Percentiles rank a stretch among this genome's conserved stretches.
These are phyloP conservation scores for Seriola rivoliana DNA, from an alignment of 2,113 vertebrate genomes.

Conservation along the genomic window DNA sequence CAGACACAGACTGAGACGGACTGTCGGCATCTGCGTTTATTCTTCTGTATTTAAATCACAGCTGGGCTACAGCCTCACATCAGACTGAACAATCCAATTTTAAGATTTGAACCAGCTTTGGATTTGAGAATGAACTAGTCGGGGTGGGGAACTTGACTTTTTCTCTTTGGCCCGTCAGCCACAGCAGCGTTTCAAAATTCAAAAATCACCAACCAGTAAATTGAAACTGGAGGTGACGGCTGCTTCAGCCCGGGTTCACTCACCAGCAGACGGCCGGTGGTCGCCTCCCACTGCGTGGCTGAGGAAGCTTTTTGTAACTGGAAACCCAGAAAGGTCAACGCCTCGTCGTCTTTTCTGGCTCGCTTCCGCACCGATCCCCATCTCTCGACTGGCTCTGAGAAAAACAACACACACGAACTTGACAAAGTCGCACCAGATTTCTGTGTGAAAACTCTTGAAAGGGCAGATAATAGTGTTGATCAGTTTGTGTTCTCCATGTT, in stretches of 20 bases:
- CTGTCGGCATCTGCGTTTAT: conserved; percentile 9
- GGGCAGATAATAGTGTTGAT: conserved; percentile 40
- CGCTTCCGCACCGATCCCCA: neutral
- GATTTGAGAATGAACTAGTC: neutral
- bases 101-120: conserved; percentile 10
- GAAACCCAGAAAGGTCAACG: conserved; percentile 33
- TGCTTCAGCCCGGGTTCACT: neutral
- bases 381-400: conserved; percentile 20
- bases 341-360: neutral
- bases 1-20: conserved; percentile 14
- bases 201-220: neutral
- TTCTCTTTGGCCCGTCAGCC: neutral
- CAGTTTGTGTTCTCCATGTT: conserved; percentile 29
- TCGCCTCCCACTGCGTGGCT: neutral
- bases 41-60: conserved; percentile 67
- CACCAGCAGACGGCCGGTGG: neutral
- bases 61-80: neutral
- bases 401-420: conserved; percentile 44
- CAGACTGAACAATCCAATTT: neutral
- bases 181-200: neutral
- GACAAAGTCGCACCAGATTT: conserved; percentile 29
- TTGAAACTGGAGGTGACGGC: neutral
- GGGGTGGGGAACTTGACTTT: neutral
- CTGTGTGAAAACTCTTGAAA: conserved; percentile 41
- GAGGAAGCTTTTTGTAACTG: conserved; percentile 67